phyloP scores from a whole-genome alignment of 64 coral and sea anemone genomes.

The Stichodactyla mertensii region DNA sequence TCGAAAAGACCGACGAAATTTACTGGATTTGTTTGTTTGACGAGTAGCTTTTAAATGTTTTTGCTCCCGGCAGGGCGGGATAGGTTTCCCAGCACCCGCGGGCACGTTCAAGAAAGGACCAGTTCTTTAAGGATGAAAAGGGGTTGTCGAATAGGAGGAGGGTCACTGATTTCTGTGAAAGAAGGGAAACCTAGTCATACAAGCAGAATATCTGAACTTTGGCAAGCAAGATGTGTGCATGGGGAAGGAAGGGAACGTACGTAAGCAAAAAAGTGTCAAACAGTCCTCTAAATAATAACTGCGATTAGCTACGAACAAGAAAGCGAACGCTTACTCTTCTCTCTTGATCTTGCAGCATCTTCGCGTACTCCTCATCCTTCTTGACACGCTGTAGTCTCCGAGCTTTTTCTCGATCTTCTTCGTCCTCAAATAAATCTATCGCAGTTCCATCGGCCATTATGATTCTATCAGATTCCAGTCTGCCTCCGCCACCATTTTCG shows the following conservation, averaged over 20 bases:
- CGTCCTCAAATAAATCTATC: slow-evolving; percentile 80
- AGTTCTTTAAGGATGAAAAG: no score
- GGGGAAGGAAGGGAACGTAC: no score
- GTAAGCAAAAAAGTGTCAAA: background rate
- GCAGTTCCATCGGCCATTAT: slow-evolving; percentile 91
- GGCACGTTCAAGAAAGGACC: no score
- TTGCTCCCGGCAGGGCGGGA: no score
- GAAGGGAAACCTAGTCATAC: no score
- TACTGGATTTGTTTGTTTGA: background rate
- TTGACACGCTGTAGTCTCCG: slow-evolving; percentile 1
- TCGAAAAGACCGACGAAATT: background rate
- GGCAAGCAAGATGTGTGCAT: no score
- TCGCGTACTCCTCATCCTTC: slow-evolving; percentile 79
- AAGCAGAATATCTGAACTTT: no score
- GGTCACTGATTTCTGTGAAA: no score
- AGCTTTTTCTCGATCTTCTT: slow-evolving; percentile 53
- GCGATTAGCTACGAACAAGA: background rate
- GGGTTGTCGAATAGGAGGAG: no score
- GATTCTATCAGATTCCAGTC: slow-evolving; percentile 76
- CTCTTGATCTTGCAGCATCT: slow-evolving; percentile 76
- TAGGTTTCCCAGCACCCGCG: no score
- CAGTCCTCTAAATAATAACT: no score
- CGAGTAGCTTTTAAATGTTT: background rate
- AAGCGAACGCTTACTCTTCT: slow-evolving; percentile 37
- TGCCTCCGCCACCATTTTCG: slow-evolving; percentile 49